Base-by-base conservation (phyloP, 2,113 vertebrate species). In the Meleagris gallopavo region DNA sequence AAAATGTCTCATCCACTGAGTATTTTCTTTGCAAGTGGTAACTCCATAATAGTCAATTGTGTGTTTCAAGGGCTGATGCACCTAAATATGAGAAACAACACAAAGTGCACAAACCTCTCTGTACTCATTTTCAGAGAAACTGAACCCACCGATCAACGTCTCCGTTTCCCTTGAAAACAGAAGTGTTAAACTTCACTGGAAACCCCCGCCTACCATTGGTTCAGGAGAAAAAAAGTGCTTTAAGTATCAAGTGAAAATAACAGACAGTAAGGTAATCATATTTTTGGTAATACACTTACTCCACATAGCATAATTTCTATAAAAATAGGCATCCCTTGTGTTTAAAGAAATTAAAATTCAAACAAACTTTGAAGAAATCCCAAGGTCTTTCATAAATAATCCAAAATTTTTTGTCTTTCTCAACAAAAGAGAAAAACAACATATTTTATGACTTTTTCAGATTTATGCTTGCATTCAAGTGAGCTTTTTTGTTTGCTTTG, bases 191-290 rank as follows among this genome's bases (percentile, higher is more conserved):
- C 94, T 97, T 86, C 71, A 83, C 71, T 98, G 97, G 97, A 88
- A 96, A 70, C 83, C 89, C 40, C 95, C 96, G 0, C 81, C 92
- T 83, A 93, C 93, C 43, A 71, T 96, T 85, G 89, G 81, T 32
- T 91, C 86, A 10, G 16, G 86, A 64, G 18, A 0, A 0, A 80
- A 30, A 4, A 66, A 60, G 6, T 97, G 97, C 40, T 97, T 97
- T 88, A 22, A 70, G 10, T 97, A 97, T 48, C 94, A 98, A 95
- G 93, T 98, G 93, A 97, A 95, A 76, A 90, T 96, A 89, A 85
- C 86, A 65, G 89, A 93, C 52, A 79, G 0, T 17, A 87, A 95
- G 86, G 94, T 97, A 92, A 76, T 30, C 7, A 22, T 3, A 5
- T 74, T 92, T 65, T 30, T 61, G 6, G 34, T 65, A 65, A 34